A percentile compares a stretch with the other conserved stretches of the same genome.
Conservation (phyloP, 1,140 invertebrate species). For the Goniozus legneri region DNA sequence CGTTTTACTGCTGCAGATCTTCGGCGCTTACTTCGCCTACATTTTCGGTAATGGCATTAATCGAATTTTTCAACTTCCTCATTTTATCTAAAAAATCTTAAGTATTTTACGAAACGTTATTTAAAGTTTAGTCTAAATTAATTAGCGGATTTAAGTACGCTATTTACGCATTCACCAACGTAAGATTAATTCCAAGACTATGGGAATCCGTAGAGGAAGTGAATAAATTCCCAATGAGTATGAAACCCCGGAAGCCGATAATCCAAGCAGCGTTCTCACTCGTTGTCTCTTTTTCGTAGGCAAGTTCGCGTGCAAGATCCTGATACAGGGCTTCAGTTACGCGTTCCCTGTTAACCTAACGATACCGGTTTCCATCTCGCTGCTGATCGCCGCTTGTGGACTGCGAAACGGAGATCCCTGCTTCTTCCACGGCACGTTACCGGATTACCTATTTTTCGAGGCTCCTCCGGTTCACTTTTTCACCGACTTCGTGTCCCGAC, state of each 20-base stretch:
- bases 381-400: conserved; percentile 86
- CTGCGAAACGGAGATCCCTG: conserved; percentile 81
- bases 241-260: too few relatives aligned
- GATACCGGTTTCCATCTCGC: conserved; percentile 83
- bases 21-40: conserved; percentile 82
- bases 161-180: too few relatives aligned
- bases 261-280: too few relatives aligned
- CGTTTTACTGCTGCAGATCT: conserved; percentile 77
- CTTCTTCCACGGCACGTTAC: conserved; percentile 80
- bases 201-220: too few relatives aligned
- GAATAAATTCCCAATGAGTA: too few relatives aligned
- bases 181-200: too few relatives aligned
- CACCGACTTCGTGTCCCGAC: conserved; percentile 79
- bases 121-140: too few relatives aligned
- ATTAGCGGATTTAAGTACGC: too few relatives aligned
- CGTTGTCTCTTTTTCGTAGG: conserved; percentile 54
- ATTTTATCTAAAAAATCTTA: too few relatives aligned
- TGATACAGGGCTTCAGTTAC: conserved; percentile 95
- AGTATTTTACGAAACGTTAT: too few relatives aligned
- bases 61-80: too few relatives aligned
- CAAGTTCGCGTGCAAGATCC: conserved; percentile 94
- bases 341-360: conserved; percentile 91
- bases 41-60: conserved; percentile 83
- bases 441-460: conserved; percentile 87
- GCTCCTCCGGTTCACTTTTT: conserved; percentile 79